Base-by-base conservation (phyloP, 2,113 vertebrate genomes). In the Paradoxurus hermaphroditus region DNA sequence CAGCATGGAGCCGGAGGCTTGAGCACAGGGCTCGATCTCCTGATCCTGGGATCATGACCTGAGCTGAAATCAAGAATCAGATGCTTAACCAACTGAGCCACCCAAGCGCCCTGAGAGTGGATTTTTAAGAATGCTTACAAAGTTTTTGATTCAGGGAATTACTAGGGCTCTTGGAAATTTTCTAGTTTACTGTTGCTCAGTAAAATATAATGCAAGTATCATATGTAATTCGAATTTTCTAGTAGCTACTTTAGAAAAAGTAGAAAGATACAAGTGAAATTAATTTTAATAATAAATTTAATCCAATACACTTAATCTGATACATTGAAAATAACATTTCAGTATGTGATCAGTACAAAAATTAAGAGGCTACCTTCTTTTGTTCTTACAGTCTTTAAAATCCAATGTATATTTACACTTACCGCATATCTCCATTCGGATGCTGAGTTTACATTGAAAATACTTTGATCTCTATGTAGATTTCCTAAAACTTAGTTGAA, bases 401-500 rank as follows among this genome's bases (percentile, higher is more conserved):
- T n/a, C 36, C 12, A 95, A 3, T 68, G 7, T 92, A 5, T 82
- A 82, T 91, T 65, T 86, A 92, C 2, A 81, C 14, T 91, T 46
- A 59, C 0, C 70, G 51, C 27, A 49, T 72, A 41, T 68, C 31
- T 92, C 13, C 34, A 67, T 59, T 93, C 92, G 46, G 41, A 78
- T 86, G 81, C 15, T 89, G 75, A 49, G 15, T 83, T 78, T 56
- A 83, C 13, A 83, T 34, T 59, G 78, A 67, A 91, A 91, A 73
- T 91, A 84, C 41, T 72, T 94, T 94, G 36, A 62, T 72, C 25
- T 93, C 25, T 84, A 19, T 79, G 63, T 86, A 95, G 75, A 75
- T 49, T 96, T 92, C 15, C 27, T 75, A 81, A 95, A 73, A 92
- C 36, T 92, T 85, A 90, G 16, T 62, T 95, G 23, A 91, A 73